Evolutionary conservation across 2,797 vertebrate species (phyloP), one percentile per base, ranked within the genome.

Genomic region (Sparus aurata): DNA sequence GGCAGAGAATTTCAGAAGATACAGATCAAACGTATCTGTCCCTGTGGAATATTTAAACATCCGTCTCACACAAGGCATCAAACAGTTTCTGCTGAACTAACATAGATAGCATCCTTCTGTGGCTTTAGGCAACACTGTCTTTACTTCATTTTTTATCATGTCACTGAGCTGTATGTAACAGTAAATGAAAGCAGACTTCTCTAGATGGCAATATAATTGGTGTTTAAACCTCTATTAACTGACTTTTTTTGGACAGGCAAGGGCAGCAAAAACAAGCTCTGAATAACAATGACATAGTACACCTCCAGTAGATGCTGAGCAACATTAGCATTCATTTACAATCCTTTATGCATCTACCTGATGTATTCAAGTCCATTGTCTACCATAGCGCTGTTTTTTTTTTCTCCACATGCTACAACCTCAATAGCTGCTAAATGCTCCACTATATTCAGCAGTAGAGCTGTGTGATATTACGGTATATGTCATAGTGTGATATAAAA

Each of bases 61-160:
- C 27, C 16, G 5, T 75, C 22, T 82, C 15, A 62, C 59, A 68
- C 11, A 38, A 43, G 12, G 1, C 66, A 73, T 75, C 61, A 81
- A 75, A 87, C 53, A 15, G 3, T 63, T 78, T 57, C 25, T 59
- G 46, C 67, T n/a, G 38, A 59, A 27, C 55, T 58, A 60, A 70
- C 60, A 34, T 20, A 30, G 18, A 70, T 73, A 16, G 49, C 38
- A 67, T 73, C 54, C 62, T 27, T 67, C 55, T 55, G 23, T 69
- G 73, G 66, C 72, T 70, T 66, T 8, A 60, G 63, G 55, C 57
- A 79, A 13, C 8, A 34, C 15, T 27, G 43, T 13, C 49, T 65
- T 65, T 49, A 34, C 23, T 66, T 30, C 0, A 16, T 69, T 52
- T 63, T 79, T 23, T 12, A 72, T 59, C 43, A 45, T 38, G 64